These are phyloP conservation scores for Drymonia ruficornis DNA, from an alignment of 2,888 invertebrate species.

Conservation along the genomic window DNA sequence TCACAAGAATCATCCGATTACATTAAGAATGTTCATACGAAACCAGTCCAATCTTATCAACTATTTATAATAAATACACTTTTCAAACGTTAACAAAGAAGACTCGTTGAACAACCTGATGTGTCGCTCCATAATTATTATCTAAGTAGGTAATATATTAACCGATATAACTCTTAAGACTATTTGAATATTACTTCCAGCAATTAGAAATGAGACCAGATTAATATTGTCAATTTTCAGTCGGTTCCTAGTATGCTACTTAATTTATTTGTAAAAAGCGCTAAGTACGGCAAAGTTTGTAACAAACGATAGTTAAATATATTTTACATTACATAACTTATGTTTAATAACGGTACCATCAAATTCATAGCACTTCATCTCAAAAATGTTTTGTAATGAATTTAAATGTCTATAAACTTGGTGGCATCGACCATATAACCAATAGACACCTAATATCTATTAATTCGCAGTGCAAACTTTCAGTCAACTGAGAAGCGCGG, in stretches of 20 bases:
- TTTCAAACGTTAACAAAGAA: slow-evolving; percentile 61
- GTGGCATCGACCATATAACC: too few species aligned
- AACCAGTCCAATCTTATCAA: slow-evolving; percentile 12
- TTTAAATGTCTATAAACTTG: too few species aligned
- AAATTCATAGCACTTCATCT: slow-evolving; percentile 14
- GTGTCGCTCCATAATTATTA: slow-evolving; percentile 26
- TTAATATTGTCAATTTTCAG: slow-evolving; percentile 79
- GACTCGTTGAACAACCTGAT: slow-evolving; percentile 49
- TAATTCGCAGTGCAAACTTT: too few species aligned
- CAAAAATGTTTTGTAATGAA: slow-evolving; percentile 3
- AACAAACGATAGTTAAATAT: slow-evolving; percentile 39
- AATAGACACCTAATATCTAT: too few species aligned
- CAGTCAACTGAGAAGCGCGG: too few species aligned
- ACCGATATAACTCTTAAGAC: slow-evolving; percentile 47
- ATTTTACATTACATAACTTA: neutral
- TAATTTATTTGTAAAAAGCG: slow-evolving; percentile 54
- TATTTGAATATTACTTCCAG: slow-evolving; percentile 53
- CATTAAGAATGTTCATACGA: slow-evolving; percentile 10
- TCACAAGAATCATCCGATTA: slow-evolving; percentile 9
- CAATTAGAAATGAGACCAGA: slow-evolving; percentile 69
- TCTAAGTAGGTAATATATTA: slow-evolving; percentile 32
- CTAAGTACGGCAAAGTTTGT: slow-evolving; percentile 61
- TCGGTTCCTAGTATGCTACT: slow-evolving; percentile 66
- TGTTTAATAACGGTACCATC: neutral
- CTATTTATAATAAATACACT: slow-evolving; percentile 50